Conservation (phyloP, 2,797 vertebrate genomes). For the Karalla daura region DNA sequence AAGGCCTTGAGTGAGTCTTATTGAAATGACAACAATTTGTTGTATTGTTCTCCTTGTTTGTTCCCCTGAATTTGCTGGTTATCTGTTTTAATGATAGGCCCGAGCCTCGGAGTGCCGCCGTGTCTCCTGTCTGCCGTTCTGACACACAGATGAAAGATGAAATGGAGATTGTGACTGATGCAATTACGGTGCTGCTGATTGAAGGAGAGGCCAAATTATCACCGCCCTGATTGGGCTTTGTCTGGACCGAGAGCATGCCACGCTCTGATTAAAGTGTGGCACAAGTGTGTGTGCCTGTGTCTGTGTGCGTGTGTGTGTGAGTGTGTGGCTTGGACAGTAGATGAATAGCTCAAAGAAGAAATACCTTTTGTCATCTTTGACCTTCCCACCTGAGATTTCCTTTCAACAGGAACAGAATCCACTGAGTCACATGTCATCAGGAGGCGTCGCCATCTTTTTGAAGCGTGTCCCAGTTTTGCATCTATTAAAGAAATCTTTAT, state of each 20-base stretch:
- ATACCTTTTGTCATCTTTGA: slow-evolving; percentile 67
- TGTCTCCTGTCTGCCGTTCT: slow-evolving; percentile 70
- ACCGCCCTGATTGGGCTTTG: slow-evolving; percentile 85
- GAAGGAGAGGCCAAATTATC: slow-evolving; percentile 88
- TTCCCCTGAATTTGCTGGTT: slow-evolving; percentile 58
- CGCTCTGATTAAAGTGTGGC: slow-evolving; percentile 85
- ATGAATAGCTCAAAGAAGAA: slow-evolving; percentile 32
- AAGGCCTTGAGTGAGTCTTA: slow-evolving; percentile 49
- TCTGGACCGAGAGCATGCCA: slow-evolving; percentile 79
- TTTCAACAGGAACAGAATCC: slow-evolving; percentile 45
- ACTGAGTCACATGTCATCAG: slow-evolving; percentile 43
- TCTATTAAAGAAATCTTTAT: slow-evolving; percentile 4
- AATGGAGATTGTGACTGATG: slow-evolving; percentile 87
- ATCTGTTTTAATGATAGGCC: slow-evolving; percentile 77
- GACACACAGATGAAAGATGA: slow-evolving; percentile 83
- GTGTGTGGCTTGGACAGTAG: slow-evolving; percentile 35
- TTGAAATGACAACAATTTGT: slow-evolving; percentile 75
- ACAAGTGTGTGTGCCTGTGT: slow-evolving; percentile 50
- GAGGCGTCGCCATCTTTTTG: slow-evolving; percentile 1
- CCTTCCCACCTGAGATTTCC: slow-evolving; percentile 63
- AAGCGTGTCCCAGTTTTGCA: neutral
- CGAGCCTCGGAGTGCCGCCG: slow-evolving; percentile 69
- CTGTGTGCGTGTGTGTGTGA: slow-evolving; percentile 41
- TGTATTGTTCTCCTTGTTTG: slow-evolving; percentile 59
- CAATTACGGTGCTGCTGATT: slow-evolving; percentile 86